phyloP scores from a whole-genome alignment of 2,888 invertebrate species.

The Yponomeuta cagnagella region DNA sequence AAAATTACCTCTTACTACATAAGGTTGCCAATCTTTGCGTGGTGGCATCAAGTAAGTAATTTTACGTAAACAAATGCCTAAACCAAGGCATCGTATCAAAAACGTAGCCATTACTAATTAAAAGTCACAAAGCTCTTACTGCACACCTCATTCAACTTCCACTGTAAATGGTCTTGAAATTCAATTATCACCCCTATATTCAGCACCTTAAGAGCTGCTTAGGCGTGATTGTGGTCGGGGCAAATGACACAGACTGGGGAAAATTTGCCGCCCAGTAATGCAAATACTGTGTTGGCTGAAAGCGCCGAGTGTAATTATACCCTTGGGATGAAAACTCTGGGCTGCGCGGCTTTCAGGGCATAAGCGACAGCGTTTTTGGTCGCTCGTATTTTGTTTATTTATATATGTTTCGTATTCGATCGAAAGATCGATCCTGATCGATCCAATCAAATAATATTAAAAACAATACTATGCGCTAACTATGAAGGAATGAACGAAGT shows the following conservation, averaged over 20 bases:
- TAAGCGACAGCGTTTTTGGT: slow-evolving; percentile 8
- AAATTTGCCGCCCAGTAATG: slow-evolving; percentile 32
- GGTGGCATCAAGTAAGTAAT: no score
- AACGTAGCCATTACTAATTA: neutral
- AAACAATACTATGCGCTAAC: no score
- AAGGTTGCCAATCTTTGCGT: no score
- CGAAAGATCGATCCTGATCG: no score
- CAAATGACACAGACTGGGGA: neutral
- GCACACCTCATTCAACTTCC: neutral
- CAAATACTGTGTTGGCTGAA: slow-evolving; percentile 46
- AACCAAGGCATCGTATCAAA: neutral
- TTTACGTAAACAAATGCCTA: neutral
- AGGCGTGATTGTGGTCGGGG: neutral
- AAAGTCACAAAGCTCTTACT: neutral
- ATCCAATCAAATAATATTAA: no score
- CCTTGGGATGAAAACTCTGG: slow-evolving; percentile 41
- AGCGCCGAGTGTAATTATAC: slow-evolving; percentile 48
- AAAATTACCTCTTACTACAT: no score
- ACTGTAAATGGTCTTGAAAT: neutral
- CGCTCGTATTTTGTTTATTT: neutral
- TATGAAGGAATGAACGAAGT: no score
- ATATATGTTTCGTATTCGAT: no score
- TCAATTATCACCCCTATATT: neutral
- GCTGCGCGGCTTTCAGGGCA: slow-evolving; percentile 22
- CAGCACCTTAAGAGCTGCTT: neutral